Evolutionary conservation across 2,888 invertebrate genomes (phyloP).

Genomic region (Acanthosepion pharaonis): DNA sequence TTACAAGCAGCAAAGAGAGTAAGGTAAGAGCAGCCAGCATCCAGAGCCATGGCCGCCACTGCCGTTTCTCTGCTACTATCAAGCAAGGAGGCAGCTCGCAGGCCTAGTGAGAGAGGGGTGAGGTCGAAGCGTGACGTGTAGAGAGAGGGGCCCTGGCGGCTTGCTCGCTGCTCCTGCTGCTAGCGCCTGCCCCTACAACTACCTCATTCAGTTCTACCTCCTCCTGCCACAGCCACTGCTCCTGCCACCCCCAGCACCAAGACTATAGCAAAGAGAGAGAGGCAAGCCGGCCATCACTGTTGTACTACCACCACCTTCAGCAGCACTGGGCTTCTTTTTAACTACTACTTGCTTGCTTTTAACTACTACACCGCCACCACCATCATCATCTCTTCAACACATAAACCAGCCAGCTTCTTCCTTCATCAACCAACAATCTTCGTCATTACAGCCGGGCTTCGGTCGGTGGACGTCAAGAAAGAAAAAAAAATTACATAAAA

Average conservation of each 20-base stretch:
- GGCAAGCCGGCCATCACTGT: constrained; percentile 38
- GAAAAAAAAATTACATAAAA: not conserved
- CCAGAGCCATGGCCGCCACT: constrained; percentile 11
- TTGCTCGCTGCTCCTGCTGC: not conserved
- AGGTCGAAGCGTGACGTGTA: not conserved
- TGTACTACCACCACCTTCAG: constrained; percentile 37
- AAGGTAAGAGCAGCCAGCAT: not conserved
- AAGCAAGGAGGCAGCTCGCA: not conserved
- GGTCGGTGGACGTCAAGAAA: not conserved
- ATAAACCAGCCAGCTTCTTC: constrained; percentile 43
- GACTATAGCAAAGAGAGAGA: constrained; percentile 35
- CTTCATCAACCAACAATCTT: constrained; percentile 46
- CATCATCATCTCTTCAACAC: constrained; percentile 40
- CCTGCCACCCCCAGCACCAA: constrained; percentile 42
- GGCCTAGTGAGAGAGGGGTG: not conserved
- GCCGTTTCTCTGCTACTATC: constrained; percentile 22
- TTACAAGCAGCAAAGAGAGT: constrained; percentile 24
- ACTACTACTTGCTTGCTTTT: constrained; percentile 40
- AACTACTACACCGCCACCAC: constrained; percentile 42
- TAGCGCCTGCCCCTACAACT: not conserved
- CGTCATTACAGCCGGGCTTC: constrained; percentile 43
- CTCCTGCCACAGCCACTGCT: constrained; percentile 6
- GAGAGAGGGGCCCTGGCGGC: not conserved
- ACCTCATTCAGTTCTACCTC: not conserved
- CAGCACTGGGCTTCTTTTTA: constrained; percentile 2